These are phyloP conservation scores for Disparrhopalites patrizii DNA, from an alignment of 2,888 invertebrate genomes.

Conservation along the genomic window DNA sequence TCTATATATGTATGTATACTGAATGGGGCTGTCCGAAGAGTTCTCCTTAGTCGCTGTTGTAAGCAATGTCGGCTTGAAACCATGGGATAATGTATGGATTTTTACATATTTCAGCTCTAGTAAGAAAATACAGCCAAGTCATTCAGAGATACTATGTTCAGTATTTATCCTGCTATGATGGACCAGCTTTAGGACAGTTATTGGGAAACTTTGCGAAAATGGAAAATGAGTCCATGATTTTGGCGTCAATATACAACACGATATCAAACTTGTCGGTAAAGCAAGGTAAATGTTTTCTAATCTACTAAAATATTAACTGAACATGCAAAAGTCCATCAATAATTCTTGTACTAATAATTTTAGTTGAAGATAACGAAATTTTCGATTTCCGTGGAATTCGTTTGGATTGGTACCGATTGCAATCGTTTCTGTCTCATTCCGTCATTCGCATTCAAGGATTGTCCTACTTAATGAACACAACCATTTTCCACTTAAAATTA, in stretches of 20 bases:
- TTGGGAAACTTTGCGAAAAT: slow-evolving; percentile 76
- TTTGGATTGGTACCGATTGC: slow-evolving; percentile 95
- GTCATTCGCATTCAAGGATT: slow-evolving; percentile 58
- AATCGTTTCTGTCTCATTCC: slow-evolving; percentile 84
- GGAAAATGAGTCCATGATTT: slow-evolving; percentile 91
- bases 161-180: slow-evolving; percentile 93
- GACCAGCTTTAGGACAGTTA: slow-evolving; percentile 79
- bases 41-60: not conserved
- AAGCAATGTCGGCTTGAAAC: too few species aligned
- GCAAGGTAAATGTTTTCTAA: slow-evolving; percentile 58
- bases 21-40: not conserved
- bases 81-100: not conserved
- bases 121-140: slow-evolving; percentile 93
- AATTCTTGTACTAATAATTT: slow-evolving; percentile 39
- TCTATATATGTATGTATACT: not conserved
- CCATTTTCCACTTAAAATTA: slow-evolving; percentile 96
- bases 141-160: slow-evolving; percentile 97
- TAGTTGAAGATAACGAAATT: slow-evolving; percentile 87
- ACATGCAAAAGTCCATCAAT: not conserved
- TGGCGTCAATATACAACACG: slow-evolving; percentile 86
- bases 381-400: slow-evolving; percentile 95
- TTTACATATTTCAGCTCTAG: slow-evolving; percentile 58
- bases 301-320: not conserved
- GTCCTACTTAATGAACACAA: slow-evolving; percentile 87
- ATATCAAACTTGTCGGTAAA: slow-evolving; percentile 81